Evolutionary conservation across 2,113 vertebrate species (phyloP), one percentile per base, ranked within the genome.

Genomic region (Zootoca vivipara): DNA sequence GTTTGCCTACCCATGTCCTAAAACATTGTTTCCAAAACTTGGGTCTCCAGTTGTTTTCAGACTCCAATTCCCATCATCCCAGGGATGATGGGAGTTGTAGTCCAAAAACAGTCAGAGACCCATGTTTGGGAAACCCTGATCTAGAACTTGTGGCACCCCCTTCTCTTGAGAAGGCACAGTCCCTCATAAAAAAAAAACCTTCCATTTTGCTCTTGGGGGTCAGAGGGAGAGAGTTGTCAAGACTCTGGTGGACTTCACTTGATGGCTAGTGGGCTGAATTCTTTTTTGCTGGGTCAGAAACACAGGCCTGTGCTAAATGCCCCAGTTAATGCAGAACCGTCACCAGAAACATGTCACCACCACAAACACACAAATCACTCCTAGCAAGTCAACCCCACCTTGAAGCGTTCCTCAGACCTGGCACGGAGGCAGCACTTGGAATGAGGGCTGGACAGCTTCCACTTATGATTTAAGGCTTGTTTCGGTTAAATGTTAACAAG

Each of bases 401-500:
- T 89, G 84, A 33, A 64, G 91, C 7, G 5, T 46, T 82, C 56
- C 89, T 92, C 69, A 74, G 93, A 94, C 89, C 73, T 75, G 90
- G 89, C 77, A 87, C 30, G 22, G 40, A 28, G n/a, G 13, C 40
- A 4, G 42, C 4, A 80, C 92, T 85, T 82, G 81, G 91, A 91
- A 89, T 7, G 83, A 93, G 93, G 92, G 95, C 67, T 28, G 92
- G 87, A 93, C 84, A 33, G 84, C 82, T 92, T 92, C 67, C 78
- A 93, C 65, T 85, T 88, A 92, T 80, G 92, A 93, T 93, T 93
- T 90, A 94, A 93, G 94, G 89, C 89, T 95, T 92, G 89, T 89
- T 94, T 91, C 84, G 92, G 91, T 95, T 93, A 96, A 94, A 91
- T 79, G 92, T 95, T 96, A 96, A 94, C 92, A 93, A 38, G 89